These are phyloP conservation scores for Smittia aterrima DNA, from an alignment of 2,888 invertebrate genomes.

Conservation along the genomic window DNA sequence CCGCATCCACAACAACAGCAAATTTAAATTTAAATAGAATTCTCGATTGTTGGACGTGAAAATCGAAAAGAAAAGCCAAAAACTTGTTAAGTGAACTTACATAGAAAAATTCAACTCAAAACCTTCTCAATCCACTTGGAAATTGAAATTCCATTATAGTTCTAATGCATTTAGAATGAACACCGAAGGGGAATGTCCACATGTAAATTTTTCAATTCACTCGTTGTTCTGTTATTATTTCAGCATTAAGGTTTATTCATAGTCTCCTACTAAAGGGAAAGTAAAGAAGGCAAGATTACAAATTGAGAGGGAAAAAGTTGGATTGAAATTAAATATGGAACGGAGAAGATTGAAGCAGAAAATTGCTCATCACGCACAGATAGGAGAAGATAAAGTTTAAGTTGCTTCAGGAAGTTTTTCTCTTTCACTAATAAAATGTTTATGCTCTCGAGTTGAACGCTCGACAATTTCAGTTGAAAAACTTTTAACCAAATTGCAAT, in stretches of 20 bases:
- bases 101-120: background rate
- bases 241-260: background rate
- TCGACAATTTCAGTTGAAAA: too few relatives aligned
- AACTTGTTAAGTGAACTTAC: constrained; percentile 5
- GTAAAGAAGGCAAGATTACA: background rate
- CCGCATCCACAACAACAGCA: constrained; percentile 23
- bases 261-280: background rate
- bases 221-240: background rate
- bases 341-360: background rate
- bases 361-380: background rate
- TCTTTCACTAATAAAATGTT: too few relatives aligned
- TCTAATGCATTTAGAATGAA: constrained; percentile 13
- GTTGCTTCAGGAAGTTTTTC: too few relatives aligned
- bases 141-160: constrained; percentile 5
- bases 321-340: background rate
- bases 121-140: too few relatives aligned
- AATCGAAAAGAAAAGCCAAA: background rate
- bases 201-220: background rate
- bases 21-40: constrained; percentile 16
- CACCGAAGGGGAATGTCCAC: constrained; percentile 12
- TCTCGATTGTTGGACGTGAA: background rate
- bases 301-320: background rate
- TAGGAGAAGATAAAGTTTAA: background rate
- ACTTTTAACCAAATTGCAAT: too few relatives aligned
- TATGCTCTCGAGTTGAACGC: too few relatives aligned